Conservation (phyloP, 2,113 vertebrate genomes). For the Suricata suricatta region DNA sequence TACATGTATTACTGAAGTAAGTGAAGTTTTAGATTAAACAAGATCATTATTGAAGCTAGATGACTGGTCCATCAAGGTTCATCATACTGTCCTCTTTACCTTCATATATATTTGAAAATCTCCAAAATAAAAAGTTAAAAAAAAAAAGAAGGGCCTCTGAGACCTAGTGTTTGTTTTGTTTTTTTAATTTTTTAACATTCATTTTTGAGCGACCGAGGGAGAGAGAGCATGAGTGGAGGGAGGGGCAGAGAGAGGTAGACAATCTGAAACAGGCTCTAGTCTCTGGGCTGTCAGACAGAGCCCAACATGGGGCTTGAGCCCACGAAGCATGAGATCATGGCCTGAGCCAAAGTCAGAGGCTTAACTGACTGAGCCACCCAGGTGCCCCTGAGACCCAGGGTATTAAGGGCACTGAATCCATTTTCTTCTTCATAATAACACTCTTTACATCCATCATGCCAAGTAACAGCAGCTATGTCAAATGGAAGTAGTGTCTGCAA, state of each 20-base stretch:
- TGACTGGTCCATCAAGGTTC: not conserved
- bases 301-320: no score
- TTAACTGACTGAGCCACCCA: no score
- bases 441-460: not conserved
- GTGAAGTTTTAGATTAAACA: not conserved
- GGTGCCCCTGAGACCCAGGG: not conserved
- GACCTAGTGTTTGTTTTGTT: no score
- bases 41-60: constrained; percentile 13
- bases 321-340: no score
- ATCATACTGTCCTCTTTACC: not conserved
- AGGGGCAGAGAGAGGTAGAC: no score
- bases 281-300: no score
- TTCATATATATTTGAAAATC: constrained; percentile 47
- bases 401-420: not conserved
- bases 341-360: no score
- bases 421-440: not conserved
- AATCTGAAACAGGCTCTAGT: no score
- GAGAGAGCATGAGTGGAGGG: no score
- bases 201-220: no score
- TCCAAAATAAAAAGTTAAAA: constrained; percentile 11
- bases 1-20: not conserved
- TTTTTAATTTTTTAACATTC: no score
- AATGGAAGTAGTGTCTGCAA: not conserved
- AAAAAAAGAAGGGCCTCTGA: not conserved
- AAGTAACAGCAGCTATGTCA: not conserved